phyloP scores from a whole-genome alignment of 2,888 invertebrate genomes.

The Catocala fraxini region DNA sequence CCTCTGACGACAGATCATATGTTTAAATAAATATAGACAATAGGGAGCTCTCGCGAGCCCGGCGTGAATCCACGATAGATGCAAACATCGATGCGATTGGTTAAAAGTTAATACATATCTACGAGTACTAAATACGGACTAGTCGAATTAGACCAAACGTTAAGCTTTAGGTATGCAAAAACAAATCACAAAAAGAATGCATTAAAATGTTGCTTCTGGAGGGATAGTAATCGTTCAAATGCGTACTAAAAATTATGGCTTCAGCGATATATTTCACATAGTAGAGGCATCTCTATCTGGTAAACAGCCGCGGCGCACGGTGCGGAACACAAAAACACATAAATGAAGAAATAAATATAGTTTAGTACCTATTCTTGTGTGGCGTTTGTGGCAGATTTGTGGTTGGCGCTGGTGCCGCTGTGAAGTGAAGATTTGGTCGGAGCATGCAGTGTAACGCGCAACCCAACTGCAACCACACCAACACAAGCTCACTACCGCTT shows the following conservation, averaged over 20 bases:
- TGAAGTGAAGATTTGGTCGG: conserved; percentile 89
- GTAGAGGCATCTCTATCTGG: conserved; percentile 79
- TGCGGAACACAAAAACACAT: conserved; percentile 86
- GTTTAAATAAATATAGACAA: conserved; percentile 20
- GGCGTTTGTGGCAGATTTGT: conserved; percentile 86
- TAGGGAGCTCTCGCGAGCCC: conserved; percentile 19
- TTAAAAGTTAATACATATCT: conserved; percentile 79
- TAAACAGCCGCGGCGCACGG: conserved; percentile 80
- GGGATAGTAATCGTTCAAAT: conserved; percentile 69
- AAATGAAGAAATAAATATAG: conserved; percentile 83
- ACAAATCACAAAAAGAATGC: conserved; percentile 79
- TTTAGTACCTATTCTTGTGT: conserved; percentile 87
- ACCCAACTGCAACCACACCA: conserved; percentile 95
- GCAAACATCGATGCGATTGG: conserved; percentile 69
- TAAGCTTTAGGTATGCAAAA: conserved; percentile 80
- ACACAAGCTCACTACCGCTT: conserved; percentile 84
- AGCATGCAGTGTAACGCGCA: conserved; percentile 97
- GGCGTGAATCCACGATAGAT: conserved; percentile 42
- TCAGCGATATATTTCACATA: conserved; percentile 73
- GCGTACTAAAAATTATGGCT: conserved; percentile 74
- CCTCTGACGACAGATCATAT: conserved; percentile 27
- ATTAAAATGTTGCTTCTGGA: conserved; percentile 86
- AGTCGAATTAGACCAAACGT: conserved; percentile 74
- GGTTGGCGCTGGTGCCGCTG: conserved; percentile 87
- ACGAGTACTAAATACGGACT: conserved; percentile 67